Percentiles rank a stretch among this genome's conserved stretches.
These are phyloP conservation scores for Piprites chloris DNA, from an alignment of 2,113 vertebrate species.

Conservation along the genomic window DNA sequence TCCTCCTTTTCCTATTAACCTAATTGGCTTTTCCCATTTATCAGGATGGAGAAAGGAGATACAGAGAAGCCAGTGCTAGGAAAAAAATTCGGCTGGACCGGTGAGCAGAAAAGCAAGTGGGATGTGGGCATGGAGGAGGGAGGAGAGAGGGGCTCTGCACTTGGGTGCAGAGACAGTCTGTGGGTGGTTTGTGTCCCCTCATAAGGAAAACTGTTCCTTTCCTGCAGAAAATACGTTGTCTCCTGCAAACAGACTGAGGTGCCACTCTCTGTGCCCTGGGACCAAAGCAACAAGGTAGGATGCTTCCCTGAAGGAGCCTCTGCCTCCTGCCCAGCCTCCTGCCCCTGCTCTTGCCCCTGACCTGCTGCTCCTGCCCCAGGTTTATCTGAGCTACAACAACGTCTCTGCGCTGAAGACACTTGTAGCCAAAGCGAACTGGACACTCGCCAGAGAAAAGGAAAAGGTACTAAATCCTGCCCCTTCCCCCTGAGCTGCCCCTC, in stretches of 20 bases:
- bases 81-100: slow-evolving; percentile 93
- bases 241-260: slow-evolving; percentile 88
- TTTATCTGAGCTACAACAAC: slow-evolving; percentile 97
- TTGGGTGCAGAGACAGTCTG: neutral
- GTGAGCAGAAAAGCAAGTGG: slow-evolving; percentile 43
- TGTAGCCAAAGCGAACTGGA: slow-evolving; percentile 86
- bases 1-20: neutral
- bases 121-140: neutral
- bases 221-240: slow-evolving; percentile 87
- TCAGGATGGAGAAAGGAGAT: slow-evolving; percentile 90
- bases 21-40: neutral
- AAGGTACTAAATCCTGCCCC: slow-evolving; percentile 72
- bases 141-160: accelerated
- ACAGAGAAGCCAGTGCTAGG: slow-evolving; percentile 89
- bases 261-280: slow-evolving; percentile 93
- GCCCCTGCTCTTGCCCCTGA: neutral
- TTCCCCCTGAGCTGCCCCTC: accelerated
- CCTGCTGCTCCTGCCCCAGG: slow-evolving; percentile 64
- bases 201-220: neutral
- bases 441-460: slow-evolving; percentile 82
- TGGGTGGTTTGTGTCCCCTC: neutral
- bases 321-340: neutral
- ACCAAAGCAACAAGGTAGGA: slow-evolving; percentile 93
- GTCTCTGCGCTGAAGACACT: slow-evolving; percentile 91
- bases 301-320: accelerated